These are phyloP conservation scores for Helostoma temminkii DNA, from an alignment of 2,797 vertebrate species.

Conservation along the genomic window DNA sequence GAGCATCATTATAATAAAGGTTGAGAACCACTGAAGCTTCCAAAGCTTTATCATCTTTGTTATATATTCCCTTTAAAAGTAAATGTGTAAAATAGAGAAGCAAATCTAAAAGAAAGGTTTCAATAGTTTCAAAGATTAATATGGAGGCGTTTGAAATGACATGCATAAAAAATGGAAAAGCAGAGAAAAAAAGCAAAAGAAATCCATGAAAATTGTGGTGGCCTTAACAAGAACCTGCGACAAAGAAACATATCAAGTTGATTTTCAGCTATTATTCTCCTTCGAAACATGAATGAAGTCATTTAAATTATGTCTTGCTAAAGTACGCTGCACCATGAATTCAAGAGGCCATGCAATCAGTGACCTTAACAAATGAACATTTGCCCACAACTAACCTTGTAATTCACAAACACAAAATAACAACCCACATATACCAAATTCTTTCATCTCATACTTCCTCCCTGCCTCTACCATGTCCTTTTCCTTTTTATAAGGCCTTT, in stretches of 20 bases:
- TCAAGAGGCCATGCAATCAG: conserved; percentile 42
- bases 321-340: conserved; percentile 50
- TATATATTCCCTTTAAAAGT: conserved; percentile 16
- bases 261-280: conserved; percentile 43
- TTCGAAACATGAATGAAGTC: conserved; percentile 35
- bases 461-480: conserved; percentile 14
- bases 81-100: conserved; percentile 24
- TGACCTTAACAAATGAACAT: conserved; percentile 57
- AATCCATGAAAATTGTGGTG: conserved; percentile 43
- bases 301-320: conserved; percentile 50
- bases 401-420: conserved; percentile 49
- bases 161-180: conserved; percentile 4
- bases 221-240: conserved; percentile 39
- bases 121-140: conserved; percentile 32
- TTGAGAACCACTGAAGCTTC: conserved; percentile 17
- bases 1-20: conserved; percentile 20
- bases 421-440: conserved; percentile 42
- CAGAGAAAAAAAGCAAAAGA: conserved; percentile 7
- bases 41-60: conserved; percentile 11
- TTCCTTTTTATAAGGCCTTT: conserved; percentile 1
- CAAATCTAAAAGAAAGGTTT: conserved; percentile 17
- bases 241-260: conserved; percentile 34
- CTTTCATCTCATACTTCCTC: conserved; percentile 16
- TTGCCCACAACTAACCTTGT: conserved; percentile 58
- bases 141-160: conserved; percentile 36